Conservation (phyloP, 2,113 vertebrate genomes). For the Zapus hudsonius region DNA sequence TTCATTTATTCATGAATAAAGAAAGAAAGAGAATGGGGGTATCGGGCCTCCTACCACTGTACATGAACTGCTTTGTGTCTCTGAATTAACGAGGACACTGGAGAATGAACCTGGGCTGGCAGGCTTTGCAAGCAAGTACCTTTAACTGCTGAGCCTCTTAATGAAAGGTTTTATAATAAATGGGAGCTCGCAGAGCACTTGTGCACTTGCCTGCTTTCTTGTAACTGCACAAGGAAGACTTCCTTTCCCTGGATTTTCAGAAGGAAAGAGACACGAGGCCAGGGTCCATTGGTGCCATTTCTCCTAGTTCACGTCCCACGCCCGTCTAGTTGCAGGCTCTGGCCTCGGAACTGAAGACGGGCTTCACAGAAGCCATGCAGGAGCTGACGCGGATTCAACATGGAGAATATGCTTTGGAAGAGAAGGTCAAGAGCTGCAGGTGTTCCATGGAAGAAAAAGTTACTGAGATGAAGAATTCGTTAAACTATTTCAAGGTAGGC, state of each 20-base stretch:
- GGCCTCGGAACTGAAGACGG: constrained; percentile 93
- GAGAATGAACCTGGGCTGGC: no score
- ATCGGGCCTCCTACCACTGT: no score
- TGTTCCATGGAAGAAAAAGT: constrained; percentile 95
- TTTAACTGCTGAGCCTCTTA: no score
- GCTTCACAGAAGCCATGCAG: constrained; percentile 91
- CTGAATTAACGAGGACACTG: no score
- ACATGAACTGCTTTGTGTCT: no score
- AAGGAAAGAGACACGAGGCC: background rate
- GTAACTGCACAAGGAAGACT: background rate
- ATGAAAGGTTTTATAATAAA: constrained; percentile 3
- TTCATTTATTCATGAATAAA: no score
- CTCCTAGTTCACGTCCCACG: no score
- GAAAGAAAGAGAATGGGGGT: no score
- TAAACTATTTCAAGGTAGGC: constrained; percentile 95
- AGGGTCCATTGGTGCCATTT: background rate
- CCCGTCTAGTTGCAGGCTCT: constrained; percentile 95
- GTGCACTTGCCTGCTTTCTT: constrained; percentile 4
- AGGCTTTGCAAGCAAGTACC: no score
- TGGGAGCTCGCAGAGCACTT: background rate
- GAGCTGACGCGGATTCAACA: constrained; percentile 92
- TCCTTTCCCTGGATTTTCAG: constrained; percentile 5
- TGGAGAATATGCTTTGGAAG: constrained; percentile 92
- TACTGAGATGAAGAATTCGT: constrained; percentile 94
- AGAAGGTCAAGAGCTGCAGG: constrained; percentile 91